phyloP scores from a whole-genome alignment of 2,797 vertebrate species.

The Lacerta bilineata region DNA sequence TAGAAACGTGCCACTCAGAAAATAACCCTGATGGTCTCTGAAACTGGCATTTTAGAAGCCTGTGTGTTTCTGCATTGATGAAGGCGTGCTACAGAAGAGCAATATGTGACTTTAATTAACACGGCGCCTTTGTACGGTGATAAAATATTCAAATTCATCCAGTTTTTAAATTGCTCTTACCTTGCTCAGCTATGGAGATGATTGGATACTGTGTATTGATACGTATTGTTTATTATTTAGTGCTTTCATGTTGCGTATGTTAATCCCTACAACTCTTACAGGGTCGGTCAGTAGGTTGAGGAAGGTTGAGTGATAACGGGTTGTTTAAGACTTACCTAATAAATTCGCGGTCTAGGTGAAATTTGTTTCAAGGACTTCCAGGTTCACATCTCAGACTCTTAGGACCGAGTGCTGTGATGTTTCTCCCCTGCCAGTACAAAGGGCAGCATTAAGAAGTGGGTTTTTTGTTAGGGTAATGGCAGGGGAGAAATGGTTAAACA shows the following conservation, averaged over 20 bases:
- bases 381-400: background rate
- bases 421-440: background rate
- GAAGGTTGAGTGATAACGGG: background rate
- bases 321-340: background rate
- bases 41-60: slow-evolving; percentile 76
- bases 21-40: slow-evolving; percentile 83
- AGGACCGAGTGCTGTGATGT: background rate
- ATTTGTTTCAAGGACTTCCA: background rate
- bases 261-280: background rate
- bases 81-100: slow-evolving; percentile 57
- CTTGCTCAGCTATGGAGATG: background rate
- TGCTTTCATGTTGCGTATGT: background rate
- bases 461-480: background rate
- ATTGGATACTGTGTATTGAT: background rate
- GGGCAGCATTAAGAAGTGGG: background rate
- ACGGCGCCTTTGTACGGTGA: slow-evolving; percentile 29
- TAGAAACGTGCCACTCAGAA: slow-evolving; percentile 85
- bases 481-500: background rate
- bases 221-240: background rate
- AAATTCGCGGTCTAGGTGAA: background rate
- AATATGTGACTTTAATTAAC: slow-evolving; percentile 69
- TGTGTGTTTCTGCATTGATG: slow-evolving; percentile 67
- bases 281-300: background rate
- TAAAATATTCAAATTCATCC: slow-evolving; percentile 30
- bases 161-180: background rate